These are phyloP conservation scores for Nyctibius grandis DNA, from an alignment of 2,797 vertebrate species.

Conservation along the genomic window DNA sequence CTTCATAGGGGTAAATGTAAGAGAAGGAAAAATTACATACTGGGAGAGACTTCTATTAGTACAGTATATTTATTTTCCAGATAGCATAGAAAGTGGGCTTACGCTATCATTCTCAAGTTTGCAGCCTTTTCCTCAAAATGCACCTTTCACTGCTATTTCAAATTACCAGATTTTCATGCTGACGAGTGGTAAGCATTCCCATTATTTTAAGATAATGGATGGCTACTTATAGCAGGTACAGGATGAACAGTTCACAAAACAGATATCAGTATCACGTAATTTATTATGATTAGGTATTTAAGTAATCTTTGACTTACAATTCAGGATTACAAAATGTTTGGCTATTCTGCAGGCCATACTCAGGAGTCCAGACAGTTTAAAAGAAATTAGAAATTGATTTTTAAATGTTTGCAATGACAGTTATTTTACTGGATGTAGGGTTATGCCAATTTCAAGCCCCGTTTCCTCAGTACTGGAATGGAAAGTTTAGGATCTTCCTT, in stretches of 20 bases:
- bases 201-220: background rate
- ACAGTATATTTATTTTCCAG: background rate
- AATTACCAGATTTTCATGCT: background rate
- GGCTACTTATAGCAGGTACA: background rate
- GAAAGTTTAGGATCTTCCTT: background rate
- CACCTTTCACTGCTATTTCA: background rate
- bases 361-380: background rate
- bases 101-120: background rate
- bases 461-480: background rate
- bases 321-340: background rate
- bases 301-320: background rate
- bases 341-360: background rate
- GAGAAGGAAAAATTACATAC: background rate
- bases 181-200: background rate
- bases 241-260: background rate
- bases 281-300: background rate
- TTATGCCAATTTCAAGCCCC: background rate
- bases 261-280: background rate
- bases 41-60: background rate
- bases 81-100: background rate
- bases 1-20: background rate
- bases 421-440: background rate
- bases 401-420: background rate
- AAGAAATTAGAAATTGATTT: slow-evolving; percentile 1
- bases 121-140: background rate